Evolutionary conservation across 2,113 vertebrate genomes (phyloP).

Genomic region (Lycaon pictus): DNA sequence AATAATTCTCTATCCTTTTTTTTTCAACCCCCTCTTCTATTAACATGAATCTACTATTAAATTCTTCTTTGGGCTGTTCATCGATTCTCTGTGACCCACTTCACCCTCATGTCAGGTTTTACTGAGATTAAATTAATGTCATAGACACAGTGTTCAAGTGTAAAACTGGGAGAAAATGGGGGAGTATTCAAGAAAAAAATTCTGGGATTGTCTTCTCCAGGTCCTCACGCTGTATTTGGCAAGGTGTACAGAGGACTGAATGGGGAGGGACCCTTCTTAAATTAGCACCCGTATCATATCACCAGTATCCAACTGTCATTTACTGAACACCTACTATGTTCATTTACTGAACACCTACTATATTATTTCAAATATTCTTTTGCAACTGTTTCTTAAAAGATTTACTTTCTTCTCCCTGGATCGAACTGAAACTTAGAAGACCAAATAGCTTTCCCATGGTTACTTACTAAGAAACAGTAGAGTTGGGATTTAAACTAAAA

Average conservation of each 20-base stretch:
- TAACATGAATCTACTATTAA: not conserved
- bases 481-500: slow-evolving; percentile 23
- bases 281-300: not conserved
- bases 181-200: not conserved
- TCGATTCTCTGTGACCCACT: not conserved
- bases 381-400: not conserved
- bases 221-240: not conserved
- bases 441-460: not conserved
- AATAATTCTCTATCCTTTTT: not conserved
- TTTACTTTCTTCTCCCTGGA: slow-evolving; percentile 14
- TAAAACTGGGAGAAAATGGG: not conserved
- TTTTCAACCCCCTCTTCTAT: not conserved
- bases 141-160: not conserved
- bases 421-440: not conserved
- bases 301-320: not conserved
- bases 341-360: not conserved
- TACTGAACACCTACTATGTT: not conserved
- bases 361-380: slow-evolving; percentile 36
- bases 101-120: not conserved
- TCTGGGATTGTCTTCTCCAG: not conserved
- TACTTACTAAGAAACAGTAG: slow-evolving; percentile 13
- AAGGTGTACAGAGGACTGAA: not conserved
- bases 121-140: not conserved
- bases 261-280: not conserved
- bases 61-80: slow-evolving; percentile 5